phyloP scores from a whole-genome alignment of 2,113 vertebrate genomes.

The Microtus oregoni region DNA sequence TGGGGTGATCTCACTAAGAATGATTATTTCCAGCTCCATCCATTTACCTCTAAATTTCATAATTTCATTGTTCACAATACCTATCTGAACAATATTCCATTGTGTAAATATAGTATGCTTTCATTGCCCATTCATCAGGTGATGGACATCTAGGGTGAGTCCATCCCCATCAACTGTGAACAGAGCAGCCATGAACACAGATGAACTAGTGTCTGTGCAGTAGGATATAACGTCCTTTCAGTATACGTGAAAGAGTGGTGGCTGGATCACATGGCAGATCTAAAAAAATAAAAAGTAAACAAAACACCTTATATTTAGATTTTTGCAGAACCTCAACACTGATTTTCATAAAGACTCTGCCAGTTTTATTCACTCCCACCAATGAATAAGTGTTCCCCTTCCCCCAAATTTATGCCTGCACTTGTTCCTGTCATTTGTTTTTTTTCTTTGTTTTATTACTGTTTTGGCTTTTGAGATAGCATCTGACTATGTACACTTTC shows the following conservation, averaged over 20 bases:
- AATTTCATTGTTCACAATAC: not conserved
- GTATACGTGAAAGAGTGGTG: not conserved
- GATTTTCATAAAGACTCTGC: not conserved
- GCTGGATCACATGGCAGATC: not conserved
- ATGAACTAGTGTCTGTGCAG: not conserved
- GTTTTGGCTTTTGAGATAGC: not conserved
- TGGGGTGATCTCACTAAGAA: not conserved
- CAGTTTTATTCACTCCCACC: not conserved
- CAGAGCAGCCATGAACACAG: not conserved
- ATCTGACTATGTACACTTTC: not conserved
- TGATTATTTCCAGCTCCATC: not conserved
- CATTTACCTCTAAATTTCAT: not conserved
- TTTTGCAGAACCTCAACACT: not conserved
- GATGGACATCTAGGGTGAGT: not conserved
- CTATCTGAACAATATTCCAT: not conserved
- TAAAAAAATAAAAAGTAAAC: not conserved
- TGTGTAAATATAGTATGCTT: not conserved
- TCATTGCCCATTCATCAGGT: not conserved
- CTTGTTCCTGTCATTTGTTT: not conserved
- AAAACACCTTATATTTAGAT: not conserved
- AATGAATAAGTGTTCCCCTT: not conserved
- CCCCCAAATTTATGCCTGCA: not conserved
- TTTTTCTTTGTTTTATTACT: not conserved
- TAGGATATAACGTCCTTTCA: not conserved
- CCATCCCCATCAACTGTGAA: not conserved